Conservation (phyloP, 2,113 vertebrate species). For the Dicrurus megarhynchus region DNA sequence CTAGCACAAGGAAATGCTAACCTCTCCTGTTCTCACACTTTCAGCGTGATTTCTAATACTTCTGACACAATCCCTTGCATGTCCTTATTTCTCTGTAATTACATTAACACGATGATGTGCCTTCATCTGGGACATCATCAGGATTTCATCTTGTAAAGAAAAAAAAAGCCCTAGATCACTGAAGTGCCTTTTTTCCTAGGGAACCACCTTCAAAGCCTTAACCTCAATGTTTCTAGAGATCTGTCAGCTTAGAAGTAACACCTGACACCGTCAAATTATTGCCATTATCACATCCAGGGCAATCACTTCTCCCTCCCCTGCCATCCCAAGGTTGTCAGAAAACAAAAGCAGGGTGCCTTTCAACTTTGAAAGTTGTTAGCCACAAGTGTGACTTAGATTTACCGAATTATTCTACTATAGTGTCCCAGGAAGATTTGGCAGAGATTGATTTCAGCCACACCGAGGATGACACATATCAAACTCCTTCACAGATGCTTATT, state of each 20-base stretch:
- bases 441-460: slow-evolving; percentile 41
- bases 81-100: slow-evolving; percentile 67
- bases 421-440: slow-evolving; percentile 29
- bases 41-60: slow-evolving; percentile 61
- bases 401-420: background rate
- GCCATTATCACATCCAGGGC: slow-evolving; percentile 52
- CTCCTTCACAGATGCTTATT: slow-evolving; percentile 58
- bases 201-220: slow-evolving; percentile 67
- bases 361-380: slow-evolving; percentile 27
- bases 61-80: slow-evolving; percentile 41
- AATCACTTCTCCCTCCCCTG: slow-evolving; percentile 38
- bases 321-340: slow-evolving; percentile 39
- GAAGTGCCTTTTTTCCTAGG: slow-evolving; percentile 34
- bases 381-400: slow-evolving; percentile 34
- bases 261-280: slow-evolving; percentile 38
- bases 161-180: slow-evolving; percentile 14
- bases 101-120: slow-evolving; percentile 63
- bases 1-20: slow-evolving; percentile 44
- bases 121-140: slow-evolving; percentile 63
- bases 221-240: slow-evolving; percentile 52
- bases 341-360: slow-evolving; percentile 37
- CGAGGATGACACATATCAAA: slow-evolving; percentile 48
- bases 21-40: slow-evolving; percentile 46
- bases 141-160: slow-evolving; percentile 45
- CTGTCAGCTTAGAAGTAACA: slow-evolving; percentile 55